Base-by-base conservation (phyloP, 2,113 vertebrate species). In the Ptychochromis oligacanthus region DNA sequence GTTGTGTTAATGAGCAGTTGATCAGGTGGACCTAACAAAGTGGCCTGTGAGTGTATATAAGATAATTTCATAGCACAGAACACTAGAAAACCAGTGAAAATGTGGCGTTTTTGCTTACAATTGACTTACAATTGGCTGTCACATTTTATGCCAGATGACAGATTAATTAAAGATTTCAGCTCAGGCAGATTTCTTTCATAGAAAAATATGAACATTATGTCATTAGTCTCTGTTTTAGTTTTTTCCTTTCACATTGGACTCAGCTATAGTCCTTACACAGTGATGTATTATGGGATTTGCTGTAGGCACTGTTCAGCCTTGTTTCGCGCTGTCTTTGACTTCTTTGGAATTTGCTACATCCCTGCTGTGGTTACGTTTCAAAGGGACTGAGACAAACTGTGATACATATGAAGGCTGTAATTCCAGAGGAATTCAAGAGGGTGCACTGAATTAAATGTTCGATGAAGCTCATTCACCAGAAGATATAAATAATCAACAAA, bases 401-500 rank as follows among this genome's bases (percentile, higher is more conserved):
- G 40, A 67, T 54, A 12, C 31, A 40, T 28, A 28, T 49, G 11
- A 31, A 75, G 40, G 74, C 77, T 80, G 12, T 12, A 54, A 72
- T 83, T 75, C 60, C 22, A 22, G 61, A 43, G 36, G 46, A 75
- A 54, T 67, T 80, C 7, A 54, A 65, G 26, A 11, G n/a, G n/a
- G 15, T 54, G 59, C 54, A 78, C 11, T 14, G 26, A 72, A 40
- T 72, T 17, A 36, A 60, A 8, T 83, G 58, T 60, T 80, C 60
- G 77, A 80, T 80, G 31, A 72, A 74, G 77, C 20, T 20, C 5
- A 2, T 84, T 84, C 2, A 59, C 7, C 13, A 6, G 43, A 80
- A 86, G 64, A 18, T 52, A 82, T 70, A 84, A 83, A 80, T 75
- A 87, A 88, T 76, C 11, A 57, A 54, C 74, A 67, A 17, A 7